Evolutionary conservation across 2,797 vertebrate species (phyloP).

Genomic region (Lycodopsis pacificus): DNA sequence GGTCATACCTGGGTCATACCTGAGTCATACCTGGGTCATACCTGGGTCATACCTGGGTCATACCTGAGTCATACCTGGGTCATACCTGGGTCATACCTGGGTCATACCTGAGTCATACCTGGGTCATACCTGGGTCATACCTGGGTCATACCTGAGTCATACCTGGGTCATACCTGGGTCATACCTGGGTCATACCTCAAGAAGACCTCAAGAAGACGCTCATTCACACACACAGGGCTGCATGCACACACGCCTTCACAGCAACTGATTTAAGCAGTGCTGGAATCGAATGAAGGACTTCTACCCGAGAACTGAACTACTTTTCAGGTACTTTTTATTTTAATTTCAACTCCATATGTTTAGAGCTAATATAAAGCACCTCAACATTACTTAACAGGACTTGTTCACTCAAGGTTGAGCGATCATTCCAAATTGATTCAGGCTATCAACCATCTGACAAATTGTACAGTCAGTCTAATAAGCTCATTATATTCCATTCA

Average conservation of each 20-base stretch:
- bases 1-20: no score
- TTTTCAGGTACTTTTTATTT: not conserved
- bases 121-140: slow-evolving; percentile 46
- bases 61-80: no score
- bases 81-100: no score
- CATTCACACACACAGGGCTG: slow-evolving; percentile 15
- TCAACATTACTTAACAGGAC: not conserved
- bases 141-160: no score
- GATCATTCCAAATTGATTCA: slow-evolving; percentile 25
- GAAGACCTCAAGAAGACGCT: slow-evolving; percentile 32
- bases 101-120: no score
- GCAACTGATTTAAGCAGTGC: slow-evolving; percentile 12
- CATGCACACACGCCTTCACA: slow-evolving; percentile 10
- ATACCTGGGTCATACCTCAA: no score
- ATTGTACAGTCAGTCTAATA: slow-evolving; percentile 16
- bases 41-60: slow-evolving; percentile 27
- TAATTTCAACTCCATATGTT: not conserved
- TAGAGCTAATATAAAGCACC: slow-evolving; percentile 4
- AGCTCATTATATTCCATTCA: slow-evolving; percentile 18
- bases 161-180: no score
- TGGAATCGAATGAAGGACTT: slow-evolving; percentile 37
- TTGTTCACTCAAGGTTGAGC: slow-evolving; percentile 13
- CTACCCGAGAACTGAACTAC: no score
- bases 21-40: no score
- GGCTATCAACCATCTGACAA: slow-evolving; percentile 19